A percentile compares a stretch with the other conserved stretches of the same genome.
These are phyloP conservation scores for Psophia crepitans DNA, from an alignment of 2,113 vertebrate species.

Conservation along the genomic window DNA sequence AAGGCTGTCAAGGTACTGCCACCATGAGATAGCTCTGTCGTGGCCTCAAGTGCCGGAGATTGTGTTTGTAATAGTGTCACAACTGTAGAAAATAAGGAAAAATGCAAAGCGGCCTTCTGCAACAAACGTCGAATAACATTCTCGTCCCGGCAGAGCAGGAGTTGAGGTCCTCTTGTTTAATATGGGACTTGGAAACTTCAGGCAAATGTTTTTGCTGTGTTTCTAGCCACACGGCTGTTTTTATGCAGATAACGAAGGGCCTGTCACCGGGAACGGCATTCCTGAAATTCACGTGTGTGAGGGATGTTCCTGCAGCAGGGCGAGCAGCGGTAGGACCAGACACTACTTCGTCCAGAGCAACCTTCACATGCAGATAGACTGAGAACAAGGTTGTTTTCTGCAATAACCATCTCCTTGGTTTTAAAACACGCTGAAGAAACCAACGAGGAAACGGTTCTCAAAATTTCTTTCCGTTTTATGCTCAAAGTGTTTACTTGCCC, in stretches of 20 bases:
- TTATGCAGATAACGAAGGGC: neutral
- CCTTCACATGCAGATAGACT: neutral
- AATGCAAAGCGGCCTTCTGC: neutral
- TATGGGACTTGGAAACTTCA: neutral
- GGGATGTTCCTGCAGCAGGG: neutral
- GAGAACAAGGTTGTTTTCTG: neutral
- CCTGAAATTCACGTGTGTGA: neutral
- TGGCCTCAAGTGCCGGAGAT: neutral
- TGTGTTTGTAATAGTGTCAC: neutral
- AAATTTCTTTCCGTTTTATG: conserved; percentile 33
- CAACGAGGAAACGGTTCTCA: conserved; percentile 4
- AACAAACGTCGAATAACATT: neutral
- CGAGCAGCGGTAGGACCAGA: neutral
- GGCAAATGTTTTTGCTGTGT: neutral
- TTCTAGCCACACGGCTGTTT: neutral
- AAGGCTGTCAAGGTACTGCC: neutral
- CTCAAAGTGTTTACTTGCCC: conserved; percentile 41
- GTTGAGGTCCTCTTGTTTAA: neutral
- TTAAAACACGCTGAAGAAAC: neutral
- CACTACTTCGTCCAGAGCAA: neutral
- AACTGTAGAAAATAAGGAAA: neutral
- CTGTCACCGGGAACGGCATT: neutral
- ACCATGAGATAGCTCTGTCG: neutral
- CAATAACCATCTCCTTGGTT: neutral
- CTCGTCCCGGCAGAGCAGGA: neutral